Base-by-base conservation (phyloP, 2,113 vertebrate species). In the Larimichthys polyactis region DNA sequence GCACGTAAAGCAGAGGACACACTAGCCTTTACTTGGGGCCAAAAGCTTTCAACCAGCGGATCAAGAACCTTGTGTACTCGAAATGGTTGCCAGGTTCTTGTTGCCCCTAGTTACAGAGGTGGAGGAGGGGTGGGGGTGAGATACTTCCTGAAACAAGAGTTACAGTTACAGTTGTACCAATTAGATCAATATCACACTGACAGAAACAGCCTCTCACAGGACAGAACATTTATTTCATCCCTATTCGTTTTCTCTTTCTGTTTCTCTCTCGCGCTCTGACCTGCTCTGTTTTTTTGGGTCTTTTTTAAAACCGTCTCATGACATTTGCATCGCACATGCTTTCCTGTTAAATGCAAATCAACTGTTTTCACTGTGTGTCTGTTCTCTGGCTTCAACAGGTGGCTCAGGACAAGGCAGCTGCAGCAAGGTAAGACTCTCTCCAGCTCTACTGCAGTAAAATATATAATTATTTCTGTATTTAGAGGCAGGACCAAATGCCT, bases 71-170 rank as follows among this genome's bases (percentile, higher is more conserved):
- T 80, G 12, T 94, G 91, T 90, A 92, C 78, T 88, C 36, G 6
- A 83, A 86, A 91, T 84, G 92, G 96, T 97, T 97, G 96, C 96
- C 96, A 95, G 96, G 96, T 95, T 96, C 95, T 97, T 95, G 95
- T 96, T 97, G 95, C 95, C 92, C 86, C 20, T 89, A 90, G 94
- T 90, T 93, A 94, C 93, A 81, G 84, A 94, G 89, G 71, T 91
- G 84, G 92, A 14, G 85, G 91, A 14, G 17, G 32, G 20, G 29
- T 10, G 44, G 17, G 87, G 72, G 78, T 80, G 90, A 83, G 84
- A 77, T 75, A 90, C 85, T 88, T 93, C 90, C 83, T 91, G 85
- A 91, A 87, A 88, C 69, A 32, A 66, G 80, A 68, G 44, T 87
- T 84, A 62, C 62, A 71, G 48, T 81, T 40, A 40, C 36, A 79